Evolutionary conservation across 2,113 vertebrate genomes (phyloP), one percentile per base, ranked within the genome.

Genomic region (Sapajus apella): DNA sequence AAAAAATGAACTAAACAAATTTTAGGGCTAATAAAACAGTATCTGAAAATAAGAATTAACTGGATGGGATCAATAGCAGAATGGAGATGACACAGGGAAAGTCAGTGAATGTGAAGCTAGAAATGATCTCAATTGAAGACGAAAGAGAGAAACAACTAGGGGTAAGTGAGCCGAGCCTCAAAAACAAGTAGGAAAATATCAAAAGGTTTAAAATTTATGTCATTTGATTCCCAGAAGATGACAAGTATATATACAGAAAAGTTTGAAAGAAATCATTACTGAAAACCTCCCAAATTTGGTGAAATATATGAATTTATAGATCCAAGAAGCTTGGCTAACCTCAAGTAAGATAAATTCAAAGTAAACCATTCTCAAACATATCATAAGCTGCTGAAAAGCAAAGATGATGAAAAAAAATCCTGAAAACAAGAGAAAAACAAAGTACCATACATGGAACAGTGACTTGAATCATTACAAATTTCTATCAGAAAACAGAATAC

Each of bases 251-350:
- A 64, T 61, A 52, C 10, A 55, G 30, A 89, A 90, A 95, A 61
- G 12, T 43, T 6, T 77, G 3, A 0, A 73, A 87, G 50, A 80
- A 94, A 96, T 52, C 70, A 79, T 47, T 10, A 93, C 17, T 91
- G 20, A 72, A 47, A 89, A 40, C 40, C 58, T 86, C 18, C 52
- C 43, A 56, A 76, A 66, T 77, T 47, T 91, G 72, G n/a, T 86
- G 40, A 94, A 93, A 75, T 37, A 45, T 47, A 90, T 14, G 37
- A 92, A 91, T 35, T 97, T 75, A 97, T 0, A 88, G 82, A 93
- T 70, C 5, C 2, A 93, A 81, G 32, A 88, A 58, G 27, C 13
- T 68, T 37, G 85, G 32, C 47, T 64, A 88, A 72, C 20, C 27
- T 72, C 17, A 72, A 70, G 68, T 90, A 35, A 23, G 10, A 11